Evolutionary conservation across 1,140 invertebrate species (phyloP).

Genomic region (Rhagoletis zephyria): DNA sequence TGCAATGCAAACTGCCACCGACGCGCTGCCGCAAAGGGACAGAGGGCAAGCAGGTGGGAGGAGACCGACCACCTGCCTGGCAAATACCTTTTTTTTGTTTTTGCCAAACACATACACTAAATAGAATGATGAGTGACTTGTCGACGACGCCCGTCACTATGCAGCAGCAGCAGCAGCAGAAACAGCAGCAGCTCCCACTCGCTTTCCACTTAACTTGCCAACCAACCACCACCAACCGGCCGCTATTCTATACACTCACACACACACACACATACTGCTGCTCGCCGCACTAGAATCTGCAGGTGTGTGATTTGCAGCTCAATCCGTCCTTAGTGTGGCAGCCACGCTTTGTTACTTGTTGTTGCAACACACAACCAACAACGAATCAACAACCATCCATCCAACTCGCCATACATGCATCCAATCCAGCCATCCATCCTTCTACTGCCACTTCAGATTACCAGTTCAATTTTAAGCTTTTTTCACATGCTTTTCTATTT

Average conservation of each 20-base stretch:
- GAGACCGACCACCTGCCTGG: background rate
- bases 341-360: background rate
- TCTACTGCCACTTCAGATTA: constrained; percentile 15
- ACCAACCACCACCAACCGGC: too few species aligned
- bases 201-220: too few species aligned
- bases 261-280: too few species aligned
- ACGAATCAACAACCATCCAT: background rate
- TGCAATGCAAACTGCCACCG: background rate
- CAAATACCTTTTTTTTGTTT: background rate
- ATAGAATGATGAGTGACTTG: background rate
- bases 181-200: too few species aligned
- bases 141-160: background rate
- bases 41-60: background rate
- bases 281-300: background rate
- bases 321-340: background rate
- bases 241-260: too few species aligned
- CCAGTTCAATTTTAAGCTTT: background rate
- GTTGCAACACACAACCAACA: background rate
- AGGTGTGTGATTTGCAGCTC: background rate
- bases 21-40: background rate
- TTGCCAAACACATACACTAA: background rate
- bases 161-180: too few species aligned
- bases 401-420: background rate
- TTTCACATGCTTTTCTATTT: constrained; percentile 1
- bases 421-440: background rate